These are phyloP conservation scores for Neoascia interrupta DNA, from an alignment of 2,888 invertebrate genomes.

Conservation along the genomic window DNA sequence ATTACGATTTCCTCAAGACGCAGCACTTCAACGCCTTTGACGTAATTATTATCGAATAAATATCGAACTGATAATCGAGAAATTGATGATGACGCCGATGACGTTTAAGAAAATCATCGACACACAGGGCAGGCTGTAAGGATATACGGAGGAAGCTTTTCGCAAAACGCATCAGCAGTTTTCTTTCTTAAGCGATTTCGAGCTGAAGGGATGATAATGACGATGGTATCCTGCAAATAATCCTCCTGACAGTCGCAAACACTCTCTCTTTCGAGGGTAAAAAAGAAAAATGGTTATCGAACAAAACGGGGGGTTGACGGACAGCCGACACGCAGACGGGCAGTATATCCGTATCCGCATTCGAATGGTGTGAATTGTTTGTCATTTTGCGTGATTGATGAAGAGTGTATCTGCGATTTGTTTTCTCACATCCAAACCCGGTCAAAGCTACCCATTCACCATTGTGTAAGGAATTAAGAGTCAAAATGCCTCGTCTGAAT, in stretches of 20 bases:
- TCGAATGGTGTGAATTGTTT: slow-evolving; percentile 73
- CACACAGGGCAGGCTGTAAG: slow-evolving; percentile 15
- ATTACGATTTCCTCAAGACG: no score
- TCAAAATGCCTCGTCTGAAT: no score
- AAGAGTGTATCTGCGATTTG: slow-evolving; percentile 71
- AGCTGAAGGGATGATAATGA: slow-evolving; percentile 40
- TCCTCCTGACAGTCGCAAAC: slow-evolving; percentile 69
- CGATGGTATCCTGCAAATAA: slow-evolving; percentile 54
- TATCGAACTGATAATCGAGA: slow-evolving; percentile 37
- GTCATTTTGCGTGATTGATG: slow-evolving; percentile 74
- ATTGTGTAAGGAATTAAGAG: background rate
- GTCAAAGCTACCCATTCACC: no score
- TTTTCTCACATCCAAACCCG: slow-evolving; percentile 55
- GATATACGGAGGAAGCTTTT: background rate
- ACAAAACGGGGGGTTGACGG: slow-evolving; percentile 44
- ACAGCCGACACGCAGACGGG: slow-evolving; percentile 10
- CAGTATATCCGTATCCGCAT: slow-evolving; percentile 47
- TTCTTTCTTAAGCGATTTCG: slow-evolving; percentile 31
- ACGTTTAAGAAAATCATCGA: slow-evolving; percentile 34
- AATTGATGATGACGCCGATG: slow-evolving; percentile 42
- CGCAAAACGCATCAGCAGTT: slow-evolving; percentile 59
- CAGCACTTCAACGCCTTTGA: slow-evolving; percentile 34
- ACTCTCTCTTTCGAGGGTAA: slow-evolving; percentile 36
- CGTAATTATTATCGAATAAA: slow-evolving; percentile 47
- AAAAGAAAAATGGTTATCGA: slow-evolving; percentile 65